Evolutionary conservation across 2,113 vertebrate genomes (phyloP).

Genomic region (Lamprotornis superbus): DNA sequence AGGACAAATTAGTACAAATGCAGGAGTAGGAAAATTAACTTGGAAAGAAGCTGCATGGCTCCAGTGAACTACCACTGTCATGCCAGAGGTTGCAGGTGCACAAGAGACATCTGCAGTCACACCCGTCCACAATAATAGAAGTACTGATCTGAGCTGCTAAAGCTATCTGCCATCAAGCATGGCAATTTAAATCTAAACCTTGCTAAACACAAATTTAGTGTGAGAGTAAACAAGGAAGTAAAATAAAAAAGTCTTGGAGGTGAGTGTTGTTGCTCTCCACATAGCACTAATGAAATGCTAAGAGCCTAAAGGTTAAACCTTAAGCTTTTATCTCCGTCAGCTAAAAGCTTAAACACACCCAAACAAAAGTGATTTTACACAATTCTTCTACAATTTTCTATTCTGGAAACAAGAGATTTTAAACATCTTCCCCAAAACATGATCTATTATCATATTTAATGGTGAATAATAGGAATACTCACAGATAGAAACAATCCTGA

Average conservation of each 20-base stretch:
- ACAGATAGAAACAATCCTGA: neutral
- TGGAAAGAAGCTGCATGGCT: neutral
- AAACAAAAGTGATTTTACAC: neutral
- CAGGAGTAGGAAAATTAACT: neutral
- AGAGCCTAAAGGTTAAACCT: neutral
- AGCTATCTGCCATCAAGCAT: neutral
- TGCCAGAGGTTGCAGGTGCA: neutral
- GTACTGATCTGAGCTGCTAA: neutral
- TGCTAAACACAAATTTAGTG: neutral
- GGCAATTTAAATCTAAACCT: neutral
- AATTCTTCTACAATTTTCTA: neutral
- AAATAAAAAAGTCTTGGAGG: neutral
- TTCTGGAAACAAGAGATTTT: neutral
- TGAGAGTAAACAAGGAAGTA: neutral
- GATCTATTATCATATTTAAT: neutral
- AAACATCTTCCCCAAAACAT: neutral
- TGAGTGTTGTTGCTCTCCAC: neutral
- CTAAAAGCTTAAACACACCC: neutral
- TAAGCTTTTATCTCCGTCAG: neutral
- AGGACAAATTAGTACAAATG: neutral
- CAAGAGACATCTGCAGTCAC: neutral
- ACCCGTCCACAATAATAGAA: neutral
- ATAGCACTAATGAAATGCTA: neutral
- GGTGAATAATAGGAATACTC: neutral
- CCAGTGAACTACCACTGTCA: neutral